Evolutionary conservation across 2,797 vertebrate genomes (phyloP), one percentile per base, ranked within the genome.

Genomic region (Kryptolebias ocellatus): DNA sequence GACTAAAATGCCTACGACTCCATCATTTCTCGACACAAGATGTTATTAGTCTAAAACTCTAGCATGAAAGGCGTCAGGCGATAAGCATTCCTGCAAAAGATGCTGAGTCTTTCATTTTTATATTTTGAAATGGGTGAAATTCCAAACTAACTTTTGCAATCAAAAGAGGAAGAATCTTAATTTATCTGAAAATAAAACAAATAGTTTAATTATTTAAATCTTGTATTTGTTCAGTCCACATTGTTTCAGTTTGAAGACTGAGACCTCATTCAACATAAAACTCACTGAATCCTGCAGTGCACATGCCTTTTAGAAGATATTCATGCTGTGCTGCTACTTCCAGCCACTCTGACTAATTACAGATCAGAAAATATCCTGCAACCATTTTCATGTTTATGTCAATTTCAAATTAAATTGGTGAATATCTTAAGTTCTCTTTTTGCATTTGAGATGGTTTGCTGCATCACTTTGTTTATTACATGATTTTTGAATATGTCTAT

Each of bases 361-460:
- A 46, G 28, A 34, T 44, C 27, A 45, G 52, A 54, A 71, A 56
- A 56, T 17, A 63, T 55, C 47, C 24, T 60, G 49, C 29, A 64
- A 42, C 15, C 60, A 24, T 51, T 57, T 58, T 63, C 18, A 56
- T 49, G 14, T 9, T 64, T 4, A 5, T 31, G 31, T 50, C 20
- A 18, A 47, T 56, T 47, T 34, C 37, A 18, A 6, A 60, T 20
- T 17, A 31, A 58, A 64, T 15, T 0, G 5, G 29, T 50, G 5
- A 37, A 42, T 71, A 14, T 28, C 11, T 52, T 2, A 17, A 11
- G n/a, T 47, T 60, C 29, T 2, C 17, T 27, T 34, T 42, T 67
- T 16, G 28, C 7, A 17, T 24, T 61, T 46, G n/a, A 52, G 15
- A 39, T 2, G 15, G n/a, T 60, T 54, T 58, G 3, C 9, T 68